Evolutionary conservation across 2,797 vertebrate species (phyloP).

Genomic region (Lateolabrax maculatus): DNA sequence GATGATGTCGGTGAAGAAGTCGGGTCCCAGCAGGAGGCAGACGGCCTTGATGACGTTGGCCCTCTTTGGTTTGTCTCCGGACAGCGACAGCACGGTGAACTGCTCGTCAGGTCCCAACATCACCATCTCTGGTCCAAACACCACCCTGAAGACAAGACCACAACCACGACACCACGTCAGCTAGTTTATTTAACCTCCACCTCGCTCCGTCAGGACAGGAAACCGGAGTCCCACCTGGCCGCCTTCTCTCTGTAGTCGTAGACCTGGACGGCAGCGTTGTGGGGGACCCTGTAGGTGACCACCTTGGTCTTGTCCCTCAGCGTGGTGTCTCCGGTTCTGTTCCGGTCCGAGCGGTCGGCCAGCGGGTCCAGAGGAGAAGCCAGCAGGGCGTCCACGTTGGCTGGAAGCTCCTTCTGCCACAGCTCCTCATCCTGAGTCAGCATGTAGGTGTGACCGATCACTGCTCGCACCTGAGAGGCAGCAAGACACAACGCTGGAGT

Average conservation of each 20-base stretch:
- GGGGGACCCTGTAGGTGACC: constrained; percentile 91
- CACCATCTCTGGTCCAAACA: constrained; percentile 93
- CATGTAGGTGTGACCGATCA: constrained; percentile 93
- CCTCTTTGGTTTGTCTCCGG: constrained; percentile 90
- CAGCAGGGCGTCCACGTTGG: constrained; percentile 88
- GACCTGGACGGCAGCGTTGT: constrained; percentile 93
- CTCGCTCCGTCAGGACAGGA: rapidly evolving
- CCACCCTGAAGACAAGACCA: constrained; percentile 82
- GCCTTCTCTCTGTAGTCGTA: constrained; percentile 93
- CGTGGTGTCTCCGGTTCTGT: rapidly evolving
- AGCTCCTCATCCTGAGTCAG: constrained; percentile 92
- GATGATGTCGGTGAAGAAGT: constrained; percentile 94
- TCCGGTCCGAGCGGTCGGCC: constrained; percentile 82
- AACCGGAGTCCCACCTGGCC: constrained; percentile 84
- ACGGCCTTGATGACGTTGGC: constrained; percentile 90
- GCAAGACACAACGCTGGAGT: background rate
- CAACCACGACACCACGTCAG: background rate
- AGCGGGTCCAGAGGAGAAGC: constrained; percentile 82
- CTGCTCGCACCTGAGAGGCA: constrained; percentile 87
- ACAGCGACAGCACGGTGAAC: constrained; percentile 93
- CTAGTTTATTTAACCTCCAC: rapidly evolving
- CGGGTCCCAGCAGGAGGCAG: constrained; percentile 92
- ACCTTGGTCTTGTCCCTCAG: constrained; percentile 79
- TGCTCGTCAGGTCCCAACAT: constrained; percentile 93
- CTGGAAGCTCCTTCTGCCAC: constrained; percentile 91